These are phyloP conservation scores for Trachelus tabidus DNA, from an alignment of 2,888 invertebrate species.

Conservation along the genomic window DNA sequence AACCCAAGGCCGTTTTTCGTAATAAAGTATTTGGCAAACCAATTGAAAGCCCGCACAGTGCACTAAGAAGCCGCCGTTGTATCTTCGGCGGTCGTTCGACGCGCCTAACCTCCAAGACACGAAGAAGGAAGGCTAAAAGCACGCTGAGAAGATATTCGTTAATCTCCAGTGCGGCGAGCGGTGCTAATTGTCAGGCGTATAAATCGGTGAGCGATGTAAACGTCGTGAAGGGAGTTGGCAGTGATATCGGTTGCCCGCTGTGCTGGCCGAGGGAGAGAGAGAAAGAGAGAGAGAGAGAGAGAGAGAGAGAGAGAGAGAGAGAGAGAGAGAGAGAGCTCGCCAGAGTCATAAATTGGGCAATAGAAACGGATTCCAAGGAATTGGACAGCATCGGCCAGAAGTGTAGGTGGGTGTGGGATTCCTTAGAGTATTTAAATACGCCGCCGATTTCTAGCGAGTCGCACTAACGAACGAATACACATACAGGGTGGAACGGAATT, in stretches of 20 bases:
- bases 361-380: background rate
- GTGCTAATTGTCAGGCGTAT: conserved; percentile 56
- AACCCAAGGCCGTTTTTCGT: background rate
- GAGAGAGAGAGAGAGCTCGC: conserved; percentile 9
- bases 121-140: background rate
- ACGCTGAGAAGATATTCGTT: conserved; percentile 25
- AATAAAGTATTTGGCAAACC: background rate
- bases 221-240: conserved; percentile 33
- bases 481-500: background rate
- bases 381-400: background rate
- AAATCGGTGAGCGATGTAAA: conserved; percentile 45
- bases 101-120: background rate
- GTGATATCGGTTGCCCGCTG: conserved; percentile 9
- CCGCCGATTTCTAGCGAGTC: background rate
- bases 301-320: conserved; percentile 13
- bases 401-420: background rate
- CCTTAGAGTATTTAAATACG: background rate
- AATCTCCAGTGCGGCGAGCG: conserved; percentile 31
- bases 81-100: background rate
- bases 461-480: background rate
- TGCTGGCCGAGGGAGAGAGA: conserved; percentile 5
- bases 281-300: conserved; percentile 12
- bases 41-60: background rate
- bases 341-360: background rate
- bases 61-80: background rate